Percentiles rank a stretch among this genome's conserved stretches.
Conservation (phyloP, 1,140 invertebrate species). For the Coenobita brevimanus region DNA sequence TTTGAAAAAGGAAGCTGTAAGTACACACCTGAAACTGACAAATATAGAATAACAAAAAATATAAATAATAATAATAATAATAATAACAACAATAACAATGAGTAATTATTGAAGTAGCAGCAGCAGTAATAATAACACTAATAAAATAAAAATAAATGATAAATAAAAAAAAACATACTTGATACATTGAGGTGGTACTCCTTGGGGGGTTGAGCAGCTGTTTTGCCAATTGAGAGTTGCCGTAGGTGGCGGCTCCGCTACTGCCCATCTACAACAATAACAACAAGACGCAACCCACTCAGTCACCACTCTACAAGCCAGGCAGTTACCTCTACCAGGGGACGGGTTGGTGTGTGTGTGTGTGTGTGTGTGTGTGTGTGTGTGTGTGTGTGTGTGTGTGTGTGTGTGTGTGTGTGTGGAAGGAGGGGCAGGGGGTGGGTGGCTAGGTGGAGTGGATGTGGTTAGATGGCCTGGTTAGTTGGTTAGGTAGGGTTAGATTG, state of each 20-base stretch:
- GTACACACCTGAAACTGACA: not conserved
- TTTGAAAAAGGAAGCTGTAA: not conserved
- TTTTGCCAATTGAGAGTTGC: conserved; percentile 77
- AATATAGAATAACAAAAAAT: not conserved
- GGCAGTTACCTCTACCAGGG: not conserved
- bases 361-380: not conserved
- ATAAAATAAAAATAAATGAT: not conserved
- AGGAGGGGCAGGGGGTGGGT: no score
- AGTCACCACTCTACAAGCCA: conserved; percentile 4
- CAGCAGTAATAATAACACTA: no score
- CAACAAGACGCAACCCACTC: not conserved
- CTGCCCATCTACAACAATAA: conserved; percentile 67
- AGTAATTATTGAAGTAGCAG: no score
- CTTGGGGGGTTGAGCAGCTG: conserved; percentile 77
- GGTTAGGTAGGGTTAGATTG: not conserved
- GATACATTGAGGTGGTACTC: conserved; percentile 65
- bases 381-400: conserved; percentile 1
- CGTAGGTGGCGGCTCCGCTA: conserved; percentile 67
- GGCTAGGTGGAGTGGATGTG: not conserved
- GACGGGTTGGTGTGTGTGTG: no score
- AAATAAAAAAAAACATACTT: conserved; percentile 67
- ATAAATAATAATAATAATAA: no score
- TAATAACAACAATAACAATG: no score
- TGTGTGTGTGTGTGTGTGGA: no score
- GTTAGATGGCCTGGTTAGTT: not conserved